Evolutionary conservation across 1,140 invertebrate genomes (phyloP).

Genomic region (Piezodorus guildinii): DNA sequence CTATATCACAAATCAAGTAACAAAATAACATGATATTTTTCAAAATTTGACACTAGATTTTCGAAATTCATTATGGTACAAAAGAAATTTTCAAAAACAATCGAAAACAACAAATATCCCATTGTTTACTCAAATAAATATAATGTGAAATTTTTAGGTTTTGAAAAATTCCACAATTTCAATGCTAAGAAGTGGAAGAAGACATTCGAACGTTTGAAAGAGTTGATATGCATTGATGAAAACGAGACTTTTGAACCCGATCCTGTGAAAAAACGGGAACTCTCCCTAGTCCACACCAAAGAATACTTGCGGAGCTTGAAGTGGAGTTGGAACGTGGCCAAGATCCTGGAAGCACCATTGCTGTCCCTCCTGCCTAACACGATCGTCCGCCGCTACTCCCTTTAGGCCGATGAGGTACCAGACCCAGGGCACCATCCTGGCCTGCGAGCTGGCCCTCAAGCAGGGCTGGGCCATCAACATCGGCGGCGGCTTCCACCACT

Average conservation of each 20-base stretch:
- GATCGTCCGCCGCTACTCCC: slow-evolving; percentile 58
- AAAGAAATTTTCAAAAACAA: no score
- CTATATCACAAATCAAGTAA: no score
- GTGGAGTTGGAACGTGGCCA: slow-evolving; percentile 66
- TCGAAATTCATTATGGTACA: no score
- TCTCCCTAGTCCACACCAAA: slow-evolving; percentile 56
- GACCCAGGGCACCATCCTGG: slow-evolving; percentile 40
- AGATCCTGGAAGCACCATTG: slow-evolving; percentile 62
- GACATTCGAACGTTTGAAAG: slow-evolving; percentile 50
- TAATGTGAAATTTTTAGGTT: slow-evolving; percentile 63
- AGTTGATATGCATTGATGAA: slow-evolving; percentile 39
- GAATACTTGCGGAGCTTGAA: slow-evolving; percentile 58
- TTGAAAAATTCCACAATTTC: slow-evolving; percentile 79
- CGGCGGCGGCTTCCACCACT: slow-evolving; percentile 78
- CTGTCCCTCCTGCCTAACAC: slow-evolving; percentile 63
- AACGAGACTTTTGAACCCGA: slow-evolving; percentile 47
- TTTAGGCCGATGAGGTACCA: slow-evolving; percentile 59
- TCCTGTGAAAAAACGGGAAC: slow-evolving; percentile 55
- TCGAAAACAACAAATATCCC: slow-evolving; percentile 37
- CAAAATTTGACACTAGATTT: no score
- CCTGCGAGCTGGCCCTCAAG: slow-evolving; percentile 64
- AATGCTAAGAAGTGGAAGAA: slow-evolving; percentile 75
- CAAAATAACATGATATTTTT: no score
- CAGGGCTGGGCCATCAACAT: slow-evolving; percentile 77
- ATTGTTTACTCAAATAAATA: slow-evolving; percentile 67